Conservation (phyloP, 2,113 vertebrate species). For the Alethe diademata region DNA sequence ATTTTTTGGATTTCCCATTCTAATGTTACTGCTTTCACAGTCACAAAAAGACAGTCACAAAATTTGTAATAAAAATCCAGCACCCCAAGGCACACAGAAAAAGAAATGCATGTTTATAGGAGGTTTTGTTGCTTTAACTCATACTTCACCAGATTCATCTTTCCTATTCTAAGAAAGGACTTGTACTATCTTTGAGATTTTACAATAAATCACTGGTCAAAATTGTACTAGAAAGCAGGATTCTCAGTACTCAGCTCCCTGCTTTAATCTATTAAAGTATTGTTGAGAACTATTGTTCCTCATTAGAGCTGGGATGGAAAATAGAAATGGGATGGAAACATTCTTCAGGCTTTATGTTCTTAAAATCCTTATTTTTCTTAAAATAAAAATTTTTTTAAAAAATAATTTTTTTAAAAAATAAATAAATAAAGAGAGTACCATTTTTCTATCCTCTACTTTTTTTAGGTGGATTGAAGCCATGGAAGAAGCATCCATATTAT, state of each 20-base stretch:
- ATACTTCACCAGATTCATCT: not conserved
- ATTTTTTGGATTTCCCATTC: not conserved
- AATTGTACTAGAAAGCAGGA: not conserved
- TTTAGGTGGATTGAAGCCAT: constrained; percentile 93
- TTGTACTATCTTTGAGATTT: not conserved
- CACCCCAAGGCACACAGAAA: not conserved
- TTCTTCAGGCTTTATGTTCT: not conserved
- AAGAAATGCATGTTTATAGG: not conserved
- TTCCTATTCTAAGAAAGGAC: not conserved
- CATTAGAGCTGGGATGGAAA: not conserved
- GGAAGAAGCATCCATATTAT: constrained; percentile 95
- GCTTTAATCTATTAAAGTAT: not conserved
- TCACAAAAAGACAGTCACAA: not conserved
- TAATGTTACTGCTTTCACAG: not conserved
- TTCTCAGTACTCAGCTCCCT: not conserved
- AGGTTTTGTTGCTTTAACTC: not conserved
- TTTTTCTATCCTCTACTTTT: constrained; percentile 7
- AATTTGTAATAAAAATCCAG: not conserved
- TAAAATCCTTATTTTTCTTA: not conserved
- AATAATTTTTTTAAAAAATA: too few relatives aligned
- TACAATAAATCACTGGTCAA: not conserved
- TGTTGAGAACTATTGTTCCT: not conserved
- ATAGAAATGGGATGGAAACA: not conserved
- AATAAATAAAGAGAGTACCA: too few relatives aligned
- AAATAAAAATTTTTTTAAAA: too few relatives aligned